These are phyloP conservation scores for Agapornis canus DNA, from an alignment of 2,797 vertebrate genomes.

Conservation along the genomic window DNA sequence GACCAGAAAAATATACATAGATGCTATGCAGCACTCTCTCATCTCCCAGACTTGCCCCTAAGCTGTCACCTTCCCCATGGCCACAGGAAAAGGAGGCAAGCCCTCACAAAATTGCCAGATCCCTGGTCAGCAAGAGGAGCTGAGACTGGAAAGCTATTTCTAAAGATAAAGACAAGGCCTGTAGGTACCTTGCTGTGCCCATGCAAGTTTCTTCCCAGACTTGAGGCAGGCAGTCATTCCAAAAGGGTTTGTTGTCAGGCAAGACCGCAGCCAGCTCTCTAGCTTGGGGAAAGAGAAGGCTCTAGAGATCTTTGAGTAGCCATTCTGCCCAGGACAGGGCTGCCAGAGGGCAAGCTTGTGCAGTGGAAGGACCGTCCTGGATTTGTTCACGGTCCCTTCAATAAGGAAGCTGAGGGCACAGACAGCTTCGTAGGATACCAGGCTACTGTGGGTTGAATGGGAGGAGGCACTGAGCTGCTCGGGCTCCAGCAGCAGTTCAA, in stretches of 20 bases:
- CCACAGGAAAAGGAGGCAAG: neutral
- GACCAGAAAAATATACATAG: neutral
- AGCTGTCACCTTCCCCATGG: neutral
- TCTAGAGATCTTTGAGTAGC: constrained; percentile 81
- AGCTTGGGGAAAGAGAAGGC: constrained; percentile 85
- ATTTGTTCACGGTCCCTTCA: constrained; percentile 81
- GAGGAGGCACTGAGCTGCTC: constrained; percentile 83
- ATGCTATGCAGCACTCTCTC: neutral
- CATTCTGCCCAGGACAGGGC: constrained; percentile 79
- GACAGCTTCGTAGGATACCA: constrained; percentile 84
- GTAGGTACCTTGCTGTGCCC: constrained; percentile 91
- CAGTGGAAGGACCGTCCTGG: constrained; percentile 78
- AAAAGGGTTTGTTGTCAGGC: constrained; percentile 86
- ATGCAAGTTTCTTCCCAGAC: constrained; percentile 90
- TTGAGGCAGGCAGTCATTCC: constrained; percentile 87
- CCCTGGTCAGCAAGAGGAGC: neutral
- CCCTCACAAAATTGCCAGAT: neutral
- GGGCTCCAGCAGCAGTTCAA: constrained; percentile 91
- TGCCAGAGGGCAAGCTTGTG: constrained; percentile 85
- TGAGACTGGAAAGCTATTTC: neutral
- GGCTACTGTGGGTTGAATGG: constrained; percentile 76
- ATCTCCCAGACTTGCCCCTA: neutral
- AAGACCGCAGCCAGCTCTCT: constrained; percentile 84
- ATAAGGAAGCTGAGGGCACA: constrained; percentile 87
- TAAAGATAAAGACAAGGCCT: neutral